These are phyloP conservation scores for Agrotis segetum DNA, from an alignment of 2,888 invertebrate genomes.

Conservation along the genomic window DNA sequence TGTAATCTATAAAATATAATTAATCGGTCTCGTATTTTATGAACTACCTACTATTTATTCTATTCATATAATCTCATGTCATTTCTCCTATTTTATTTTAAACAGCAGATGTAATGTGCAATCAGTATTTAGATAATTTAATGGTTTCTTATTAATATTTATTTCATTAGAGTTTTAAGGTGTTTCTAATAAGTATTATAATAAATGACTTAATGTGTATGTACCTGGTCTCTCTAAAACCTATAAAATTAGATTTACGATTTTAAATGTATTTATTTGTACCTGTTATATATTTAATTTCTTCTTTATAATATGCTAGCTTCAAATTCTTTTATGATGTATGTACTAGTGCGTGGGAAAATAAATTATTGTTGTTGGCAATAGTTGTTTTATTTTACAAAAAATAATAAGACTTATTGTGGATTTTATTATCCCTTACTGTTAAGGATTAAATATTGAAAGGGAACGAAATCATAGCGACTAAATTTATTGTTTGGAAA, in stretches of 20 bases:
- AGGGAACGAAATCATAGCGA: no score
- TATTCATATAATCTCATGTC: slow-evolving; percentile 6
- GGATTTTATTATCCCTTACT: neutral
- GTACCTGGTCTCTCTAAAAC: slow-evolving; percentile 62
- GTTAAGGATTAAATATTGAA: no score
- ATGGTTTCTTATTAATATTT: slow-evolving; percentile 22
- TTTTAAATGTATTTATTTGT: slow-evolving; percentile 59
- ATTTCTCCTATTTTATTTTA: slow-evolving; percentile 6
- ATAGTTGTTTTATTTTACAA: slow-evolving; percentile 52
- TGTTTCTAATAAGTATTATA: slow-evolving; percentile 58
- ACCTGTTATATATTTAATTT: slow-evolving; percentile 57
- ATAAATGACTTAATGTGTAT: slow-evolving; percentile 51
- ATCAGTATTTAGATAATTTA: slow-evolving; percentile 49
- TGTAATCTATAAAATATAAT: neutral
- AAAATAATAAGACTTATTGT: neutral
- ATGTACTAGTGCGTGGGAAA: slow-evolving; percentile 84
- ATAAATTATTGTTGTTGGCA: slow-evolving; percentile 90
- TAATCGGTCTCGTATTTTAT: slow-evolving; percentile 2
- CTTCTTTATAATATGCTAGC: slow-evolving; percentile 78
- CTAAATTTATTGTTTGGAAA: no score
- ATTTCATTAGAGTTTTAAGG: slow-evolving; percentile 34
- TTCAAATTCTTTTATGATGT: slow-evolving; percentile 79
- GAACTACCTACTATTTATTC: neutral
- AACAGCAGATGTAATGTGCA: neutral
- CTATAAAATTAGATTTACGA: slow-evolving; percentile 44